Conservation (phyloP, 2,888 invertebrate species). For the Cerastis leucographa region DNA sequence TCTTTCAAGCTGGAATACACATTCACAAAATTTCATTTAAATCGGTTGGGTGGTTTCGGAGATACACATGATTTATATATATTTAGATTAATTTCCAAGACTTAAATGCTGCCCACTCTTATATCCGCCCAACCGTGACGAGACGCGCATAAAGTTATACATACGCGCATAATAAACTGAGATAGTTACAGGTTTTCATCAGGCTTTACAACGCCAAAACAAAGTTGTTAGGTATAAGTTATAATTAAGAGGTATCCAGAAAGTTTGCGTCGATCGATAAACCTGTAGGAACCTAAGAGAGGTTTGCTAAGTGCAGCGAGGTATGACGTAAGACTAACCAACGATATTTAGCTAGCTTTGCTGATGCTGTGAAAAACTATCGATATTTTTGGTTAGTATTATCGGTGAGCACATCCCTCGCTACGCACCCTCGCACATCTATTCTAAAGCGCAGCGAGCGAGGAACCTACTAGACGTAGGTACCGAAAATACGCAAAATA, state of each 20-base stretch:
- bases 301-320: not conserved
- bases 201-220: too few relatives aligned
- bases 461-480: not conserved
- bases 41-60: not conserved
- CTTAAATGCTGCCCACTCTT: not conserved
- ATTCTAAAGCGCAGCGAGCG: not conserved
- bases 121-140: not conserved
- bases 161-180: not conserved
- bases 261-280: not conserved
- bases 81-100: not conserved
- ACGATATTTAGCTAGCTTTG: not conserved
- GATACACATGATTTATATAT: not conserved
- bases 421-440: not conserved
- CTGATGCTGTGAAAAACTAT: not conserved
- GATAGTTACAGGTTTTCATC: not conserved
- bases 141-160: not conserved
- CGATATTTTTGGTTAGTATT: not conserved
- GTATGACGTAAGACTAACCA: not conserved
- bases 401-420: too few relatives aligned
- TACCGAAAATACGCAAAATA: constrained; percentile 44
- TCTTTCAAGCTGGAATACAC: not conserved
- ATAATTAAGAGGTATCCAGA: not conserved
- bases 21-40: not conserved
- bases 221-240: not conserved
- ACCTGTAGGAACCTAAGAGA: not conserved